Base-by-base conservation (phyloP, 2,888 invertebrate species). In the Eupithecia tripunctaria region DNA sequence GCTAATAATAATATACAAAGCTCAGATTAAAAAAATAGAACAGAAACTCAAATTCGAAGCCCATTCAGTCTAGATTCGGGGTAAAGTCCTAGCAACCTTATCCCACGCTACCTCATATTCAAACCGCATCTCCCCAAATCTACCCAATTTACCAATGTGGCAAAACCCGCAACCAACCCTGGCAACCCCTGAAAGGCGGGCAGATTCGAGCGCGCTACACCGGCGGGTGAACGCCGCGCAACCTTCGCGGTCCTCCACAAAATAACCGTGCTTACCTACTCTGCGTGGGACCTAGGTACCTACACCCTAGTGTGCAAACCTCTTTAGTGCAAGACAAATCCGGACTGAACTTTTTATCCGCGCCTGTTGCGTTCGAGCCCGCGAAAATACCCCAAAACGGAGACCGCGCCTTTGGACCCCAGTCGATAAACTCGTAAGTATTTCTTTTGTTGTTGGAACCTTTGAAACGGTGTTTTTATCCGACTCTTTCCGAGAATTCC, bases 211-310 rank as follows among this genome's bases (percentile, higher is more conserved):
- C 91, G 89, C 90, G 93, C 88, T 85, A 87, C 85, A 85, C 91
- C 87, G 89, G 91, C 89, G 91, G 86, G 84, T 87, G 90, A 90
- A 93, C 93, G 93, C 91, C 90, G 90, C 90, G 82, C 84, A 78
- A 80, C 80, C 83, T 79, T 81, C 83, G 76, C 80, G 79, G 71
- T 78, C 82, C 78, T 76, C 25, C 76, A 81, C 78, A 79, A 80
- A 51, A 80, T 83, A 80, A 80, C 73, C 68, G 73, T 73, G 69
- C 68, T 62, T 67, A 73, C 73, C 65, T 75, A 71, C 82, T 84
- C 82, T 85, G 88, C 89, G 90, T 72, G 77, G 82, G 84, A 84
- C 84, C 85, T 79, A 83, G 66, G 60, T 68, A 67, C 70, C 69
- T 47, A 69, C n/a, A n/a, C 62, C n/a, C 36, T 32, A 32, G 29